phyloP scores from a whole-genome alignment of 2,888 invertebrate genomes.

The Ochropleura plecta region DNA sequence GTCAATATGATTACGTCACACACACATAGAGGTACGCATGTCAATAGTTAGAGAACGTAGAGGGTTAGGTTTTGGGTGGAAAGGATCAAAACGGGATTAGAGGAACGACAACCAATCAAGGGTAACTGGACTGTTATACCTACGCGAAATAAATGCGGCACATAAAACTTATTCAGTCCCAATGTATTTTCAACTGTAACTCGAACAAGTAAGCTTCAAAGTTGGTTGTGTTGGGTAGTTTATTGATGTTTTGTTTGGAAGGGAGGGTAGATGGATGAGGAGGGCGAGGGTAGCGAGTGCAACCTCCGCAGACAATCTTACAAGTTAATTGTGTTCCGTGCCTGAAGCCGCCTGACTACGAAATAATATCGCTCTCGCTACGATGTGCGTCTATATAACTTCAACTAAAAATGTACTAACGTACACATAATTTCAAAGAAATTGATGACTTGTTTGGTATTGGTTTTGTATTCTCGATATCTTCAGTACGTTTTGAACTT shows the following conservation, averaged over 20 bases:
- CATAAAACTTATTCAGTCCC: constrained; percentile 84
- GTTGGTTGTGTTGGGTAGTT: constrained; percentile 74
- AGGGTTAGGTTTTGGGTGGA: constrained; percentile 91
- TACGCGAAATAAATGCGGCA: constrained; percentile 90
- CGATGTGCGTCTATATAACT: constrained; percentile 61
- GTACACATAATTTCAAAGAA: constrained; percentile 26
- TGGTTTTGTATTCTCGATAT: background rate
- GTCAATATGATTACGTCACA: constrained; percentile 72
- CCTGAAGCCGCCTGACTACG: constrained; percentile 87
- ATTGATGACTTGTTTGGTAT: constrained; percentile 27
- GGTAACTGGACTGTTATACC: constrained; percentile 91
- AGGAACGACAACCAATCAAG: constrained; percentile 93
- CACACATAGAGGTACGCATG: constrained; percentile 86
- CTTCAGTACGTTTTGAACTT: background rate
- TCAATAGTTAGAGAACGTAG: constrained; percentile 89
- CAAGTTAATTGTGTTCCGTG: constrained; percentile 91
- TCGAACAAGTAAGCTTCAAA: constrained; percentile 67
- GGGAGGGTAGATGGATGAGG: constrained; percentile 88
- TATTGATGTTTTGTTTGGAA: constrained; percentile 91
- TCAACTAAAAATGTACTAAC: constrained; percentile 51
- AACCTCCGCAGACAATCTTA: constrained; percentile 91
- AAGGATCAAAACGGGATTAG: constrained; percentile 93
- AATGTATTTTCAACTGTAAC: constrained; percentile 70
- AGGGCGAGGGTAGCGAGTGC: constrained; percentile 87
- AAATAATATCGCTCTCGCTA: constrained; percentile 86